phyloP scores from a whole-genome alignment of 2,797 vertebrate species.

The Brachyrhaphis roseni region DNA sequence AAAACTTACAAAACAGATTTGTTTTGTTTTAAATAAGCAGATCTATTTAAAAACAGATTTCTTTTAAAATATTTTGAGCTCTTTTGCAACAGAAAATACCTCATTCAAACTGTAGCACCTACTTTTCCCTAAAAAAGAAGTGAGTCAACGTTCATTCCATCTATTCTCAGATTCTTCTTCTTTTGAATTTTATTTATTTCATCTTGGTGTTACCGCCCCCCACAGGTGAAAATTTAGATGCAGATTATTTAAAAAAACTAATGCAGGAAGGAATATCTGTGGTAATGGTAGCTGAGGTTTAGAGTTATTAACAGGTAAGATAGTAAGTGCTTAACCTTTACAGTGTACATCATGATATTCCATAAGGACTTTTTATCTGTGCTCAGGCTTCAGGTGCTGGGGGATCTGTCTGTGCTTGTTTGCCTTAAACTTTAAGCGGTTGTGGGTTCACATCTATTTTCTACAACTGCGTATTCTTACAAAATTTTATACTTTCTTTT shows the following conservation, averaged over 20 bases:
- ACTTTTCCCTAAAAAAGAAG: not conserved
- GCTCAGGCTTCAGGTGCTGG: not conserved
- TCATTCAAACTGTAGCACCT: not conserved
- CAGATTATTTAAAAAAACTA: not conserved
- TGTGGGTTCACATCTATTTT: constrained; percentile 2
- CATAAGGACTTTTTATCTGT: not conserved
- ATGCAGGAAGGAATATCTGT: not conserved
- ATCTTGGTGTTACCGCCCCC: not conserved
- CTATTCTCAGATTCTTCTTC: not conserved
- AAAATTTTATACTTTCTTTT: not conserved
- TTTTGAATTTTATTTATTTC: not conserved
- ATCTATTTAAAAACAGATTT: not conserved
- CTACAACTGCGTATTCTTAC: accelerated
- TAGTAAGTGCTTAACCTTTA: not conserved
- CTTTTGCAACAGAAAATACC: not conserved
- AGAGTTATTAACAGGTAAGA: not conserved
- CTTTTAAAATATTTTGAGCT: not conserved
- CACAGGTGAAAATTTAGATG: not conserved
- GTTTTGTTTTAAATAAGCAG: not conserved
- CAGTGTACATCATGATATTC: not conserved
- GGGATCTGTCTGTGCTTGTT: not conserved
- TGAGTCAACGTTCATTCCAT: not conserved
- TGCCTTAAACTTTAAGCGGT: not conserved
- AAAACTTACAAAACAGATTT: not conserved
- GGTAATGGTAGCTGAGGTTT: not conserved